Base-by-base conservation (phyloP, 2,113 vertebrate genomes). In the Anolis carolinensis region DNA sequence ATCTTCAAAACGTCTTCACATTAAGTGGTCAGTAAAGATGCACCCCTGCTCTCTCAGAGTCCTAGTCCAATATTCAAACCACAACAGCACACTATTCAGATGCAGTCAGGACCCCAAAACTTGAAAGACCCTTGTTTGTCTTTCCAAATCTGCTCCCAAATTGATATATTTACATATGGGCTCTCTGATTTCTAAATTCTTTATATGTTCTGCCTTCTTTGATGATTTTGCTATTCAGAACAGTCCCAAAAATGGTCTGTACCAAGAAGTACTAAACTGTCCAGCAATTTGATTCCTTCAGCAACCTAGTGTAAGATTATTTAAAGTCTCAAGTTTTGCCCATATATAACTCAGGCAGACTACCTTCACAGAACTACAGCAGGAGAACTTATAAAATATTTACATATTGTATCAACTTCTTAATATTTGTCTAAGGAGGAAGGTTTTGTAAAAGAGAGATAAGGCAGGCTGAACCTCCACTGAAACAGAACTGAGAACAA, bases 311-410 rank as follows among this genome's bases (percentile, higher is more conserved):
- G 23, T 59, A 6, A 2, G 34, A 3, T 32, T 39, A 71, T 71
- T 71, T 18, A 71, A 71, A 71, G 34, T 39, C 25, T 63, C 65
- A 63, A 65, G 25, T 25, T 80, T 59, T 18, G 55, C 14, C 55
- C 14, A 59, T 59, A 18, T 55, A 44, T 44, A 44, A 44, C 18
- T 18, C 68, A 70, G 65, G n/a, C 68, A 32, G 32, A 16, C 2
- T 74, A 44, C 10, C 20, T 39, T 39, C 18, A 36, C 34, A 39
- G 71, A 73, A 21, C 34, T 73, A 32, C 20, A 34, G 3, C 6
- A 39, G 34, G 67, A 70, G 89, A 80, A 87, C 86, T 4, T 44
- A 89, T 79, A 27, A 59, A 80, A 27, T 91, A 85, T 67, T 8
- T 67, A 30, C n/a, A 8, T 79, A 82, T 63, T 86, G 89, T 87